phyloP scores from a whole-genome alignment of 2,888 invertebrate genomes.

The Zaprionus lineosus region DNA sequence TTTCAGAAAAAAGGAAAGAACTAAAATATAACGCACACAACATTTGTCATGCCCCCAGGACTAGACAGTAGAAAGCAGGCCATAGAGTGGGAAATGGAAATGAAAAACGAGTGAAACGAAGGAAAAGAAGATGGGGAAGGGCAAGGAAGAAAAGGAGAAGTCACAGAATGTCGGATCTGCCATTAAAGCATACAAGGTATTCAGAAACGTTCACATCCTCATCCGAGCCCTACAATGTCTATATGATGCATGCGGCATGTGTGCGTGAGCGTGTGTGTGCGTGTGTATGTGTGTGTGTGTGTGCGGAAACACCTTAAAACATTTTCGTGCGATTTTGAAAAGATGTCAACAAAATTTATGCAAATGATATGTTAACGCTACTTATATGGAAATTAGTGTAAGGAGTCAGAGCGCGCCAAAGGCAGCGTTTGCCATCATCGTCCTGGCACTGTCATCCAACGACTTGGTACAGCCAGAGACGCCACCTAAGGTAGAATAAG shows the following conservation, averaged over 20 bases:
- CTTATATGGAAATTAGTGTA: constrained; percentile 80
- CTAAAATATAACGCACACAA: constrained; percentile 21
- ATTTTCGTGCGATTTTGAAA: constrained; percentile 81
- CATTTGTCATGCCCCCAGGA: constrained; percentile 26
- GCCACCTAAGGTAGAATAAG: too few species aligned
- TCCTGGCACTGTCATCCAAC: constrained; percentile 34
- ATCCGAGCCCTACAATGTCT: constrained; percentile 29
- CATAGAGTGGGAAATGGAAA: background rate
- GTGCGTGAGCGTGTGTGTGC: constrained; percentile 6
- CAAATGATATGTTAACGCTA: constrained; percentile 81
- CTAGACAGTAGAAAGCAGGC: too few species aligned
- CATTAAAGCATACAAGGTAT: constrained; percentile 34
- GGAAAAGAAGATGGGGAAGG: too few species aligned
- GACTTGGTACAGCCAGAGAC: constrained; percentile 5
- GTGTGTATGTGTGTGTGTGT: constrained; percentile 22
- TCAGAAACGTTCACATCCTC: constrained; percentile 11
- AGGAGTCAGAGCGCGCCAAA: constrained; percentile 77
- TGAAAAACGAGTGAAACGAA: background rate
- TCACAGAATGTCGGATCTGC: background rate
- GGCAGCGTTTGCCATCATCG: constrained; percentile 24
- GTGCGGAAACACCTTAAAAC: constrained; percentile 75
- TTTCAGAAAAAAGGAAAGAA: constrained; percentile 20
- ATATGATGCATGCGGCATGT: too few species aligned
- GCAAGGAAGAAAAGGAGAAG: background rate
- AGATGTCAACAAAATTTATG: constrained; percentile 81